Conservation (phyloP, 2,113 vertebrate genomes). For the Phalacrocorax pelagicus region DNA sequence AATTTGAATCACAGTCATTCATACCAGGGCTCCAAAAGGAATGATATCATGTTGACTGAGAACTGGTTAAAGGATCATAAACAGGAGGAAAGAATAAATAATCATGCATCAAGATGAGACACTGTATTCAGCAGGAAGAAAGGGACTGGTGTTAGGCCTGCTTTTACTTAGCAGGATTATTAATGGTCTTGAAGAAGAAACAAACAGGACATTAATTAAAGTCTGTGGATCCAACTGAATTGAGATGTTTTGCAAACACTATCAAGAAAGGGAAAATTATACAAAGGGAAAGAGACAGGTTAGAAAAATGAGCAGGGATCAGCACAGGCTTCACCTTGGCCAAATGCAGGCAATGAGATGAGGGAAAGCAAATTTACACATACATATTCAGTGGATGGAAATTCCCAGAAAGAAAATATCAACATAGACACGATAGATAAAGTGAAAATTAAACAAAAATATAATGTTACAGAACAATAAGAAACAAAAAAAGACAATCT, state of each 20-base stretch:
- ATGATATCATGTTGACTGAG: not conserved
- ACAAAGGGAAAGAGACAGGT: not conserved
- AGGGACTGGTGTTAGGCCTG: not conserved
- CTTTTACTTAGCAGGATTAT: constrained; percentile 6
- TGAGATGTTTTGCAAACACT: not conserved
- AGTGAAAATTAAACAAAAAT: not conserved
- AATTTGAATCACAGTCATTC: constrained; percentile 23
- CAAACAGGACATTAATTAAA: constrained; percentile 32
- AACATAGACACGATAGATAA: not conserved
- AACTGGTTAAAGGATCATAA: constrained; percentile 22
- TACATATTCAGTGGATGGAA: not conserved
- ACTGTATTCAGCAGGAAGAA: not conserved
- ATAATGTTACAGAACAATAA: not conserved
- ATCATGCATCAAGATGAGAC: not conserved
- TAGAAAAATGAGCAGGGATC: not conserved
- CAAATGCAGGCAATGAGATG: not conserved
- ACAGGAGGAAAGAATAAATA: constrained; percentile 31
- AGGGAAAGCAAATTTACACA: not conserved
- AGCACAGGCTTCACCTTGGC: not conserved
- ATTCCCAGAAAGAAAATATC: not conserved
- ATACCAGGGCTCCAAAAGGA: not conserved
- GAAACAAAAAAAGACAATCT: not conserved
- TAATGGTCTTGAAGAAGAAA: constrained; percentile 4
- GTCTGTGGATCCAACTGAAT: not conserved
- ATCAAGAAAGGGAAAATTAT: not conserved